These are phyloP conservation scores for Ischnura elegans DNA, from an alignment of 2,888 invertebrate genomes.

Conservation along the genomic window DNA sequence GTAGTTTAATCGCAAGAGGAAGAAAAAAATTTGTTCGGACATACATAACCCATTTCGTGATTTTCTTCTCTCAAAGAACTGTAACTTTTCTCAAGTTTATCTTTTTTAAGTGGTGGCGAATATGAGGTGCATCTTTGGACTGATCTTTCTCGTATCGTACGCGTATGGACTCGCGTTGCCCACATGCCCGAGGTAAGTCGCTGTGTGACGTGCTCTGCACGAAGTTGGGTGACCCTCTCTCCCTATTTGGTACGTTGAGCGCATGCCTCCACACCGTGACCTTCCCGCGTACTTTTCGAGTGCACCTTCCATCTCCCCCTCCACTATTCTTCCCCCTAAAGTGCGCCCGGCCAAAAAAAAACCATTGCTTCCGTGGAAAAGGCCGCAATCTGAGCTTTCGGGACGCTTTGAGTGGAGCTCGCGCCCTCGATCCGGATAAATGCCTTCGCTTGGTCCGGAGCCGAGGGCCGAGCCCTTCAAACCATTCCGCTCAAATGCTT, in stretches of 20 bases:
- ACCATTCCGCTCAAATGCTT: neutral
- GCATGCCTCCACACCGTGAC: neutral
- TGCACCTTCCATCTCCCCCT: neutral
- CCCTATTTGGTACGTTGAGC: neutral
- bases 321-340: neutral
- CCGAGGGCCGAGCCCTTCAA: neutral
- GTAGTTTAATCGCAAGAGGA: neutral
- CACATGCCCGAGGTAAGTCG: conserved; percentile 62
- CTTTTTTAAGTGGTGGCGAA: neutral
- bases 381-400: neutral
- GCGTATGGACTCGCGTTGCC: conserved; percentile 33
- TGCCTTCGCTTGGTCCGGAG: neutral
- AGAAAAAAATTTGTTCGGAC: neutral
- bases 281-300: neutral
- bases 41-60: neutral
- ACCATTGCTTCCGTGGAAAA: neutral
- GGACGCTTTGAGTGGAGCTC: neutral
- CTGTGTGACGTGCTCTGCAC: neutral
- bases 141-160: conserved; percentile 35
- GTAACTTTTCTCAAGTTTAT: neutral
- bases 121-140: conserved; percentile 52
- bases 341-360: neutral
- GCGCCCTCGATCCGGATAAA: neutral
- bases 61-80: neutral
- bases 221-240: neutral